Evolutionary conservation across 1,140 invertebrate genomes (phyloP).

Genomic region (Andricus grossulariae): DNA sequence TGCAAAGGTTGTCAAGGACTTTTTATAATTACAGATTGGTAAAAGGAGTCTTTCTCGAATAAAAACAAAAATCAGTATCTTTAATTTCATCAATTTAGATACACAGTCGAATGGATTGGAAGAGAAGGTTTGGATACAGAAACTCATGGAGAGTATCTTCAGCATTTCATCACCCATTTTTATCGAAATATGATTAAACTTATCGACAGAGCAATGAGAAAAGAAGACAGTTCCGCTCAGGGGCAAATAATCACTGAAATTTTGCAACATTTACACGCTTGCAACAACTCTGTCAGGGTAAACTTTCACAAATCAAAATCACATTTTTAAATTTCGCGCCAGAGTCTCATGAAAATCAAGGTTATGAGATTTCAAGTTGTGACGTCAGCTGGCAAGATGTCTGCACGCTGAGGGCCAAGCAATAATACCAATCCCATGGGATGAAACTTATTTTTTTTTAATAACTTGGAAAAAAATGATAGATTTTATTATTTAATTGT

Average conservation of each 20-base stretch:
- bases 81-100: slow-evolving; percentile 76
- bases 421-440: too few relatives aligned
- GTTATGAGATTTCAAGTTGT: too few relatives aligned
- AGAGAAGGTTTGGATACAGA: slow-evolving; percentile 94
- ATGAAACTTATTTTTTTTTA: too few relatives aligned
- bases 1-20: slow-evolving; percentile 81
- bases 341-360: too few relatives aligned
- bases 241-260: slow-evolving; percentile 97
- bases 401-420: too few relatives aligned
- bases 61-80: background rate
- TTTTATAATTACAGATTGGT: too few relatives aligned
- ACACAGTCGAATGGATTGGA: slow-evolving; percentile 98
- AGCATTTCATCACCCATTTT: slow-evolving; percentile 96
- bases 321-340: background rate
- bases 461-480: too few relatives aligned
- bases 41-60: background rate
- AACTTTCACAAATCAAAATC: slow-evolving; percentile 13
- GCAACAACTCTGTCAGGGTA: slow-evolving; percentile 95
- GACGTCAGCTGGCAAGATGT: too few relatives aligned
- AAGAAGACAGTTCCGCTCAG: slow-evolving; percentile 94
- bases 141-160: slow-evolving; percentile 95
- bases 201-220: slow-evolving; percentile 95
- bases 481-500: too few relatives aligned
- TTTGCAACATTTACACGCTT: slow-evolving; percentile 96
- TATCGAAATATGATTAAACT: slow-evolving; percentile 95